Evolutionary conservation across 1,140 invertebrate species (phyloP).

Genomic region (Zaprionus gabonicus): DNA sequence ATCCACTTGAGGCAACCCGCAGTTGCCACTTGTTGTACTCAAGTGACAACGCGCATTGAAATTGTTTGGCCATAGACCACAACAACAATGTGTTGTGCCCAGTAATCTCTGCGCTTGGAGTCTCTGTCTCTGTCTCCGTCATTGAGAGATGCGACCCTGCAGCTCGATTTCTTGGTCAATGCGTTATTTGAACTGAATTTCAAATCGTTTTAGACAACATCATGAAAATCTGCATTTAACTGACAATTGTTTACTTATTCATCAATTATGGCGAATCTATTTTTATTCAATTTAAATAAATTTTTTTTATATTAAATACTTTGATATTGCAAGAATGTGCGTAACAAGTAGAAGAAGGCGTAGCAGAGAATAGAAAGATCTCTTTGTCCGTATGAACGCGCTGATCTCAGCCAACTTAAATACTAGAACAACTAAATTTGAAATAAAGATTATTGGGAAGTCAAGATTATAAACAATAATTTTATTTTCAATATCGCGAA

Average conservation of each 20-base stretch:
- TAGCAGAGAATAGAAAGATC: no score
- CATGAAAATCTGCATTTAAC: background rate
- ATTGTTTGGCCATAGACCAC: conserved; percentile 38
- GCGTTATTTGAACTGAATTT: conserved; percentile 9
- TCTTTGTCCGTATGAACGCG: background rate
- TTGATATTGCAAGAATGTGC: no score
- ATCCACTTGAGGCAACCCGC: conserved; percentile 60
- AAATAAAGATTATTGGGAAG: no score
- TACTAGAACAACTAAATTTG: no score
- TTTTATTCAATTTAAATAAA: no score
- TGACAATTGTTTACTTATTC: background rate
- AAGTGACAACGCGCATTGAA: conserved; percentile 59
- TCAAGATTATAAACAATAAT: no score
- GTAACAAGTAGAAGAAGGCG: no score
- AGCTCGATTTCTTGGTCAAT: conserved; percentile 77
- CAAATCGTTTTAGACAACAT: background rate
- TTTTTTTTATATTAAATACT: no score
- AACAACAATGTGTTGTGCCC: conserved; percentile 4
- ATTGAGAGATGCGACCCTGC: conserved; percentile 67
- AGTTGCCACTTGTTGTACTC: conserved; percentile 79
- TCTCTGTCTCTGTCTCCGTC: conserved; percentile 32
- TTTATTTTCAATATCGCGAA: no score
- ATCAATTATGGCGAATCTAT: background rate
- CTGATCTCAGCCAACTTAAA: no score
- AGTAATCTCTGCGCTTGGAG: conserved; percentile 47